Percentiles rank a stretch among this genome's conserved stretches.
Conservation (phyloP, 2,113 vertebrate species). For the Elephantulus edwardii region DNA sequence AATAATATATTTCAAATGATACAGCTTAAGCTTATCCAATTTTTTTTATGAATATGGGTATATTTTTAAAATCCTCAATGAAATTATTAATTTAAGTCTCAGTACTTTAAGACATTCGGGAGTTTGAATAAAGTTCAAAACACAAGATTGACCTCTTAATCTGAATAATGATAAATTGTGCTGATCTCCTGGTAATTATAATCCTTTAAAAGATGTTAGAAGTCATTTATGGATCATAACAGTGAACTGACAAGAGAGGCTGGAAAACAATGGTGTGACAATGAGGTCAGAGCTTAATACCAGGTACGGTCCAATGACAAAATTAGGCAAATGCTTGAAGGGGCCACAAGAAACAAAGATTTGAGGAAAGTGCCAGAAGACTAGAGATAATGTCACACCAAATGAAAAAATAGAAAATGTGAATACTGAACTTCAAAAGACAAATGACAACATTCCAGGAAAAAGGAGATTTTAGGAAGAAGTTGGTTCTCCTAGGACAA, state of each 20-base stretch:
- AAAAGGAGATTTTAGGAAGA: slow-evolving; percentile 92
- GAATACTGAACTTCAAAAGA: slow-evolving; percentile 90
- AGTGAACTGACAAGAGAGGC: slow-evolving; percentile 85
- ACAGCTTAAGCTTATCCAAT: neutral
- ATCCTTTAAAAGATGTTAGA: slow-evolving; percentile 76
- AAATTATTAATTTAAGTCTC: slow-evolving; percentile 11
- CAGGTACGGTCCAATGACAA: slow-evolving; percentile 90
- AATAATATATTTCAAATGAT: neutral
- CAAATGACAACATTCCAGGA: slow-evolving; percentile 85
- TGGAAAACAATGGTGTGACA: slow-evolving; percentile 91
- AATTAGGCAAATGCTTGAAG: slow-evolving; percentile 90
- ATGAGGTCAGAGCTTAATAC: slow-evolving; percentile 89
- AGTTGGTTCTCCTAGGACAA: slow-evolving; percentile 88
- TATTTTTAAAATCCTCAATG: neutral
- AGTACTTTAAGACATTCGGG: neutral
- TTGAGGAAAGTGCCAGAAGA: slow-evolving; percentile 90
- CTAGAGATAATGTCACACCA: slow-evolving; percentile 93
- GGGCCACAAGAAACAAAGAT: slow-evolving; percentile 92
- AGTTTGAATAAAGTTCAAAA: slow-evolving; percentile 35
- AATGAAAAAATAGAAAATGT: slow-evolving; percentile 94
- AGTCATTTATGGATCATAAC: slow-evolving; percentile 88
- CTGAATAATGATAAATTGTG: slow-evolving; percentile 13
- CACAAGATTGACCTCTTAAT: neutral
- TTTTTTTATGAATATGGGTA: neutral
- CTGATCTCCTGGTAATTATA: slow-evolving; percentile 68